phyloP scores from a whole-genome alignment of 64 coral and sea anemone species.

The Anthopleura sola region DNA sequence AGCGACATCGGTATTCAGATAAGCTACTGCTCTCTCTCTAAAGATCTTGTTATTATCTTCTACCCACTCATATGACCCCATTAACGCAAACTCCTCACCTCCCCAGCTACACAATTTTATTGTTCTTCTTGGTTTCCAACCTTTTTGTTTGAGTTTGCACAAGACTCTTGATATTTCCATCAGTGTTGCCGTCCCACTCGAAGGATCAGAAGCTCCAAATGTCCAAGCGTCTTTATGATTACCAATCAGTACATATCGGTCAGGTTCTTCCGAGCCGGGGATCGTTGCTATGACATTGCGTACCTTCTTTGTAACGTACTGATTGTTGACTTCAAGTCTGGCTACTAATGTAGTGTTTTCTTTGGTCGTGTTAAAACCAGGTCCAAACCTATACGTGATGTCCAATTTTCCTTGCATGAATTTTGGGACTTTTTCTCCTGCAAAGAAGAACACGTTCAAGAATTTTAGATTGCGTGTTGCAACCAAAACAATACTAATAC shows the following conservation, averaged over 20 bases:
- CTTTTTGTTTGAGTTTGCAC: conserved; percentile 19
- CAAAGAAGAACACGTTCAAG: background rate
- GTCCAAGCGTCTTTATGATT: conserved; percentile 83
- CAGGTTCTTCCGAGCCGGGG: conserved; percentile 32
- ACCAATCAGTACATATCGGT: conserved; percentile 64
- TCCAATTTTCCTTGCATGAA: background rate
- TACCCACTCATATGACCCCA: conserved; percentile 46
- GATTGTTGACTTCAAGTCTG: conserved; percentile 39
- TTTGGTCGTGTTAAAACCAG: background rate
- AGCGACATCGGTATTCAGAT: conserved; percentile 60
- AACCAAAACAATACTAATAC: too few relatives aligned
- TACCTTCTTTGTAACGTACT: conserved; percentile 10
- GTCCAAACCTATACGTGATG: background rate
- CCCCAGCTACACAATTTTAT: conserved; percentile 69
- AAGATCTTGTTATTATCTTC: conserved; percentile 44
- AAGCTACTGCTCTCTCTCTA: conserved; percentile 33
- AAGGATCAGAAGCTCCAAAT: conserved; percentile 66
- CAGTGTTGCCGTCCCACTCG: conserved; percentile 64
- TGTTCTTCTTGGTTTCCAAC: conserved; percentile 43
- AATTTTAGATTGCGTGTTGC: too few relatives aligned
- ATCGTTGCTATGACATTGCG: conserved; percentile 54
- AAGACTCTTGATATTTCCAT: conserved; percentile 62
- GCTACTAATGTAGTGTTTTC: background rate
- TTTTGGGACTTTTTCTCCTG: conserved; percentile 26
- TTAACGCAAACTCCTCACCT: conserved; percentile 49